Conservation (phyloP, 2,113 vertebrate species). For the Bothrops jararaca region DNA sequence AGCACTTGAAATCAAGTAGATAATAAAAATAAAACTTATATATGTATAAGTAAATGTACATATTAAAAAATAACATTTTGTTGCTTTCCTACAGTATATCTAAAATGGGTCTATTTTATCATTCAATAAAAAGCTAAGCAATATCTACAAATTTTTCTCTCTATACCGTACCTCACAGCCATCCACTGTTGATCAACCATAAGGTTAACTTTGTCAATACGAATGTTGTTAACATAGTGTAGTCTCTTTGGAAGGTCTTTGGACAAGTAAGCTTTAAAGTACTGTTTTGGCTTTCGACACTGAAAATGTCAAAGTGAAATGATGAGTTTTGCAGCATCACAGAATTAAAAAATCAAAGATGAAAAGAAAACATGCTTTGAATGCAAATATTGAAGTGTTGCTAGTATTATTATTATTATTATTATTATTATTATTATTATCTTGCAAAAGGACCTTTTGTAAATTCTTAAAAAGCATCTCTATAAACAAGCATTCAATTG, state of each 20-base stretch:
- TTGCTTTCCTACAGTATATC: not conserved
- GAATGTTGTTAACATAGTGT: conserved; percentile 86
- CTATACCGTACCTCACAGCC: conserved; percentile 75
- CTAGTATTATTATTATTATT: too few relatives aligned
- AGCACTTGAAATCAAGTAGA: not conserved
- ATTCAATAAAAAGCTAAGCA: not conserved
- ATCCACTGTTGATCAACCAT: conserved; percentile 87
- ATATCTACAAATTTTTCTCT: not conserved
- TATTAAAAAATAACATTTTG: not conserved
- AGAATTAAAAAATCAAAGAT: not conserved
- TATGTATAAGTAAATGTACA: not conserved
- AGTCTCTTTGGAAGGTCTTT: conserved; percentile 89
- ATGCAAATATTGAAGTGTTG: not conserved
- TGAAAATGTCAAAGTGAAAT: conserved; percentile 58
- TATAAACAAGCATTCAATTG: not conserved
- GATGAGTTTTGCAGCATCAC: not conserved
- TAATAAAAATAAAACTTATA: not conserved
- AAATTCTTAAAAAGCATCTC: not conserved
- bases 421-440: too few relatives aligned
- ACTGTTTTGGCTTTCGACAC: conserved; percentile 81
- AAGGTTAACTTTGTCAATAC: conserved; percentile 89
- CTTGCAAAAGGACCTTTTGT: not conserved
- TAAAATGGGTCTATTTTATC: not conserved
- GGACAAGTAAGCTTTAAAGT: conserved; percentile 89
- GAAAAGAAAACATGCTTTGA: not conserved